Conservation (phyloP, 2,113 vertebrate genomes). For the Leiothrix lutea region DNA sequence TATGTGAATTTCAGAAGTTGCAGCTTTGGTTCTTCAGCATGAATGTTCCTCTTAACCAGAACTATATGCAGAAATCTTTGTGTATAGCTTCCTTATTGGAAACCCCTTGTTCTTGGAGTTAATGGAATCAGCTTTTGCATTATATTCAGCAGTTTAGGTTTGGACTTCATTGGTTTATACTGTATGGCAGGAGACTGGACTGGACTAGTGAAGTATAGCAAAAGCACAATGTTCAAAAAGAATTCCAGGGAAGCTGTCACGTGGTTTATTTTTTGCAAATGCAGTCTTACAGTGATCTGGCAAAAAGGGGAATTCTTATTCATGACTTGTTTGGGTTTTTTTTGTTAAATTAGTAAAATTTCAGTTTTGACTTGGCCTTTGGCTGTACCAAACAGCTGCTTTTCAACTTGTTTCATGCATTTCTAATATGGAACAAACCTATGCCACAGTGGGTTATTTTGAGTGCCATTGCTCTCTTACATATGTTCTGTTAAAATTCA, state of each 20-base stretch:
- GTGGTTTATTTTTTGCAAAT: background rate
- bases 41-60: background rate
- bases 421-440: background rate
- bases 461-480: background rate
- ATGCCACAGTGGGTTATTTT: background rate
- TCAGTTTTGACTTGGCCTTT: background rate
- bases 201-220: background rate
- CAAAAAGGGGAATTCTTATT: background rate
- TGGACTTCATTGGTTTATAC: background rate
- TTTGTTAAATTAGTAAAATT: background rate
- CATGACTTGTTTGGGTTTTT: background rate
- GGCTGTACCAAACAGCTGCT: background rate
- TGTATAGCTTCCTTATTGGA: background rate
- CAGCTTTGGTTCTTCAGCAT: background rate
- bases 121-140: background rate
- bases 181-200: background rate
- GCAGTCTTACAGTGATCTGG: background rate
- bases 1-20: background rate
- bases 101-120: background rate
- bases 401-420: background rate
- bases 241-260: background rate
- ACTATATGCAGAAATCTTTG: background rate
- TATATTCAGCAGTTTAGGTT: background rate
- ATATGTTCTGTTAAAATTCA: background rate
- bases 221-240: background rate